Evolutionary conservation across 1,140 invertebrate species (phyloP), one percentile per base, ranked within the genome.

Genomic region (Bombus balteatus): DNA sequence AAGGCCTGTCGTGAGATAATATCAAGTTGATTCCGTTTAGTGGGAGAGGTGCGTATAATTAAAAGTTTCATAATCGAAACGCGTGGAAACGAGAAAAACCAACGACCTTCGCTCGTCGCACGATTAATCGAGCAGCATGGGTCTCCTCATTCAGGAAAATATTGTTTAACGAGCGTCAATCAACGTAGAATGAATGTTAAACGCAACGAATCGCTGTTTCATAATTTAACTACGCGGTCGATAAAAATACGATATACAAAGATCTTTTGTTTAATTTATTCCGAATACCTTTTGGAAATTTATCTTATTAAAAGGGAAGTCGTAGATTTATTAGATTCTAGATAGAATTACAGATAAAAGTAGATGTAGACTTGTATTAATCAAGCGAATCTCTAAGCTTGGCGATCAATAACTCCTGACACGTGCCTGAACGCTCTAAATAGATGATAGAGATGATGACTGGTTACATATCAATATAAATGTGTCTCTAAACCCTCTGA

Each of bases 141-240:
- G 25, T 32, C 41, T 32, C 15, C n/a, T 43, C n/a, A 47, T 43
- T 32, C 71, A 32, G 71, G 71, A 43, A 47, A 73, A 73, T 73
- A 73, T 73, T 73, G 41, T 73, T 73, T 47, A 73, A 73, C 71
- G n/a, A 73, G 71, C 71, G 41, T 47, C 71, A 47, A 73, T 47
- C 41, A 73, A 43, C 71, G 71, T 22, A 25, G n/a, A 43, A 73
- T 73, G 15, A 39, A 39, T 32, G n/a, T 73, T 47, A 22, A 43
- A n/a, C 41, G 71, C 15, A 18, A 73, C n/a, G 15, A 73, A 73
- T 73, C n/a, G 6, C 13, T 73, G n/a, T 43, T 32, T 18, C 71
- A 22, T 73, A 43, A 73, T 73, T 73, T 18, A 47, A 73, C 15
- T n/a, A 32, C n/a, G 15, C 15, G 71, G 47, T 73, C 41, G 8